Evolutionary conservation across 2,797 vertebrate species (phyloP).

Genomic region (Phoxinus dragarum): DNA sequence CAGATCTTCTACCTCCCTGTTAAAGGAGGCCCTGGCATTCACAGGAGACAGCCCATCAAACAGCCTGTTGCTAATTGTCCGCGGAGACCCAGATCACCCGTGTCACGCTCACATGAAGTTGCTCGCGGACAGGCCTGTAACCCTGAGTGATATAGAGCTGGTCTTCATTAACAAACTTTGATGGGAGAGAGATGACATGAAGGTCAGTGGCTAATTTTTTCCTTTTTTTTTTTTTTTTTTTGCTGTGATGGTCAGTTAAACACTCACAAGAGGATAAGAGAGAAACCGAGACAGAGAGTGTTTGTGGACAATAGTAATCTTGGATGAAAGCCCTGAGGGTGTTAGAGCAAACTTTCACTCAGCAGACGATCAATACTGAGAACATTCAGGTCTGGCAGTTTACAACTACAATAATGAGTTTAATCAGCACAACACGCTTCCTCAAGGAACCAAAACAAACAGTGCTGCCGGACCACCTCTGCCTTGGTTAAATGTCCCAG

Average conservation of each 20-base stretch:
- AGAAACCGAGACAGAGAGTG: slow-evolving; percentile 40
- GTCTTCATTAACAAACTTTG: slow-evolving; percentile 44
- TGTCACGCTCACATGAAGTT: slow-evolving; percentile 33
- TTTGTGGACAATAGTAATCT: slow-evolving; percentile 56
- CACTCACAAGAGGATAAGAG: slow-evolving; percentile 30
- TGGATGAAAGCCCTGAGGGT: slow-evolving; percentile 58
- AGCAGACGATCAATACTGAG: slow-evolving; percentile 60
- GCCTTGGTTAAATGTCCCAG: slow-evolving; percentile 35
- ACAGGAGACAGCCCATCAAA: slow-evolving; percentile 56
- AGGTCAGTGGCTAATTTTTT: slow-evolving; percentile 43
- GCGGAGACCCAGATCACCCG: slow-evolving; percentile 47
- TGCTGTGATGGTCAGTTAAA: slow-evolving; percentile 46
- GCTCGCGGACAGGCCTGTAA: slow-evolving; percentile 36
- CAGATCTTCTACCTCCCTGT: slow-evolving; percentile 38
- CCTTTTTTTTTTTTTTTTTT: slow-evolving; percentile 11
- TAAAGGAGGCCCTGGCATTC: slow-evolving; percentile 53
- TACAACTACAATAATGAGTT: slow-evolving; percentile 66
- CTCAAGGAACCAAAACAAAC: slow-evolving; percentile 57
- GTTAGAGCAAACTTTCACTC: slow-evolving; percentile 65
- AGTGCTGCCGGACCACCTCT: slow-evolving; percentile 43
- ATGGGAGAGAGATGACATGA: slow-evolving; percentile 43
- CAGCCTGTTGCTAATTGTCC: slow-evolving; percentile 53
- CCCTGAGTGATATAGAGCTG: slow-evolving; percentile 44
- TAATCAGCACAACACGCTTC: slow-evolving; percentile 61
- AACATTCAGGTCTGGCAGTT: slow-evolving; percentile 63